A percentile compares a stretch with the other conserved stretches of the same genome.
Conservation (phyloP, 2,888 invertebrate genomes). For the Dromius quadrimaculatus region DNA sequence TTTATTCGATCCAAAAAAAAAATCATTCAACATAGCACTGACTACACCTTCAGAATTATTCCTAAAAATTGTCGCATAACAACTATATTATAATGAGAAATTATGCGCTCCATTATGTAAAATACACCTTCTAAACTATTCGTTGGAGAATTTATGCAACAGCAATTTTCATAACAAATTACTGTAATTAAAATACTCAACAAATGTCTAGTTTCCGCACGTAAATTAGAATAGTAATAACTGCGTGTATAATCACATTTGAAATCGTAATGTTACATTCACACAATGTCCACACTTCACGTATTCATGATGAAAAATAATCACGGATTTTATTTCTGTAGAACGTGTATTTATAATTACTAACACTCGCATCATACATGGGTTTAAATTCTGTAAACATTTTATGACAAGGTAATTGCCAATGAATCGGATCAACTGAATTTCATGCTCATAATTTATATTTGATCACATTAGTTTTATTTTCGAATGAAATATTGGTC, state of each 20-base stretch:
- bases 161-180: constrained; percentile 42
- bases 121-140: constrained; percentile 31
- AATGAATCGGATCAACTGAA: background rate
- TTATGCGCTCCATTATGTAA: constrained; percentile 25
- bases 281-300: background rate
- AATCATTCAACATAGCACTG: too few species aligned
- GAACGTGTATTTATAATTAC: background rate
- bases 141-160: constrained; percentile 19
- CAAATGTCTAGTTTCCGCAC: constrained; percentile 25
- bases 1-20: too few species aligned
- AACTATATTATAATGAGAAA: constrained; percentile 17
- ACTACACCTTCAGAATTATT: too few species aligned
- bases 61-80: constrained; percentile 7
- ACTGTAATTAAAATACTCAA: constrained; percentile 40
- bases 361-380: background rate
- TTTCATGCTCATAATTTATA: background rate
- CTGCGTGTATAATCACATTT: constrained; percentile 20
- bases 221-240: constrained; percentile 37
- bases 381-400: constrained; percentile 16
- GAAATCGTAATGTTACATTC: constrained; percentile 11
- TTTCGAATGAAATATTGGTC: too few species aligned
- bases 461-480: too few species aligned
- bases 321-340: constrained; percentile 14
- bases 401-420: constrained; percentile 10
- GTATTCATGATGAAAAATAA: constrained; percentile 21